Evolutionary conservation across 1,140 invertebrate species (phyloP), one percentile per base, ranked within the genome.

Genomic region (Panonychus citri): DNA sequence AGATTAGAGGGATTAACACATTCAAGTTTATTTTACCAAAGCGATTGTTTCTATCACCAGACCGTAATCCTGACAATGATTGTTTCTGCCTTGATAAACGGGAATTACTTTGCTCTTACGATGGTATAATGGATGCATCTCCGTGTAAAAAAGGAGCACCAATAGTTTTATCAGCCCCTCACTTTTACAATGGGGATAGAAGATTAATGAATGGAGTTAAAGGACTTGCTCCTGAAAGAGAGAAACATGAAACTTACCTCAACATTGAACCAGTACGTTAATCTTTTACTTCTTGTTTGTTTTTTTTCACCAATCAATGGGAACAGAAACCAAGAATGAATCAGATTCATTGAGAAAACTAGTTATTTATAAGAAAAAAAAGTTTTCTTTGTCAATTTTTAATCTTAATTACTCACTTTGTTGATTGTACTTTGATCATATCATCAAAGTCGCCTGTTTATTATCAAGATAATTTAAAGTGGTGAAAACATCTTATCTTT

Each of bases 81-180:
- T 55, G 54, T 27, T 46, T 55, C 39, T 55, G 54, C 28, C 10
- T 24, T 4, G 13, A 30, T 12, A 43, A 43, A 17, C 7, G 15
- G 1, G 26, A 34, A 15, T 19, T 5, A 2, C 21, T 55, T 27
- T 55, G 54, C 39, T 10, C 12, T 15, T 30, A 5, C 15, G 42
- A 55, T 48, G 54, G 54, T 19, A 25, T 55, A 17, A n/a, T 46
- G 39, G 54, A 55, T 34, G 19, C 27, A 3, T 55, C 54, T 30
- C 17, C 21, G 10, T 55, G 54, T 21, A 43, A 21, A 26, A 24
- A 46, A 19, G 54, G 54, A 3, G 54, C 54, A 13, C 54, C 54
- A 21, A 30, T 55, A 1, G 54, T 30, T 24, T 12, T 43, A 12
- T 43, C 54, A 26, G 15, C 40, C 10, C 40, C 54, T 3, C 54